These are phyloP conservation scores for Oegoconia quadripuncta DNA, from an alignment of 2,888 invertebrate species.

Conservation along the genomic window DNA sequence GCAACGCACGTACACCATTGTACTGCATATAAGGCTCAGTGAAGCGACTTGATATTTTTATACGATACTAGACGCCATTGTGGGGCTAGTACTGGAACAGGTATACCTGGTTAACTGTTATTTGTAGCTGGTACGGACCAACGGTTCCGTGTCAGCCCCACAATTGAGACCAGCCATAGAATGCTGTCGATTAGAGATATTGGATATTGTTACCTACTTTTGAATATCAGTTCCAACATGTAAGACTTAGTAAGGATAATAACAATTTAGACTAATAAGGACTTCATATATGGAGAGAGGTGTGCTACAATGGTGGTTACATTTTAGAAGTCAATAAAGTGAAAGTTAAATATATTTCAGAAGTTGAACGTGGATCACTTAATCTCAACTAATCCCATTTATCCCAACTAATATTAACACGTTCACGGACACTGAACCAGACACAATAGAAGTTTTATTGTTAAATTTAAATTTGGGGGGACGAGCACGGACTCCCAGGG, in stretches of 20 bases:
- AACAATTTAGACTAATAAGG: slow-evolving; percentile 20
- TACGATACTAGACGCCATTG: slow-evolving; percentile 65
- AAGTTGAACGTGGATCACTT: too few species aligned
- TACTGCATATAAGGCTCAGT: slow-evolving; percentile 66
- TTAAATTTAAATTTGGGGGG: too few species aligned
- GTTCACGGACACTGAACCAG: too few species aligned
- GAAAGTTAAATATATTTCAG: too few species aligned
- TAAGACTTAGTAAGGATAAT: not conserved
- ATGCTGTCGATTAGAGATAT: slow-evolving; percentile 5
- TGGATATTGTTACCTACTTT: not conserved
- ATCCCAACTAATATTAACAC: too few species aligned
- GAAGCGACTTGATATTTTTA: slow-evolving; percentile 70
- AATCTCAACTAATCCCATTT: too few species aligned
- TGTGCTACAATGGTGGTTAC: too few species aligned
- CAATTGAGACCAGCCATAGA: slow-evolving; percentile 16
- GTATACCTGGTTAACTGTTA: slow-evolving; percentile 44
- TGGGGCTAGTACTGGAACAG: slow-evolving; percentile 29
- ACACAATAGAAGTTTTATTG: too few species aligned
- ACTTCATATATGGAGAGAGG: too few species aligned
- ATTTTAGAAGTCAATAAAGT: too few species aligned
- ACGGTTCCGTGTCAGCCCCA: slow-evolving; percentile 19
- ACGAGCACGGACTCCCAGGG: too few species aligned
- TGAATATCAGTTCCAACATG: too few species aligned
- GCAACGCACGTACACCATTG: slow-evolving; percentile 71
- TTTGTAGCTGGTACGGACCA: slow-evolving; percentile 14